Percentiles rank a stretch among this genome's conserved stretches.
Conservation (phyloP, 53 echinoderm and acorn worm genomes). For the Stichopus horrens region DNA sequence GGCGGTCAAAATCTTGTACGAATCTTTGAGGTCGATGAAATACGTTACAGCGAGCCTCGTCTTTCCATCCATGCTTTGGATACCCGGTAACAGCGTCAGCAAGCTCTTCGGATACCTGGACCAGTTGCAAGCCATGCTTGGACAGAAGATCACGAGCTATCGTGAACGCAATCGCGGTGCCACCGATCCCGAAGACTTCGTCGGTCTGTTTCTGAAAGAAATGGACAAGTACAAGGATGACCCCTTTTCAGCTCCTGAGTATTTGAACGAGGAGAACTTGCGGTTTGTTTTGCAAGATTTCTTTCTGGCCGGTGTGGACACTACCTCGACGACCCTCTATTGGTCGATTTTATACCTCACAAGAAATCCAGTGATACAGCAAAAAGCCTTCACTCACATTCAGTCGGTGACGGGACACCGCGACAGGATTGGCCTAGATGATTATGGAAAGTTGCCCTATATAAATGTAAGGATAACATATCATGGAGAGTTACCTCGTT, state of each 20-base stretch:
- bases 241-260: neutral
- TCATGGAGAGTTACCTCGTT: no score
- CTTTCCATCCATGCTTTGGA: slow-evolving; percentile 3
- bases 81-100: slow-evolving; percentile 35
- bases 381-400: neutral
- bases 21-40: slow-evolving; percentile 8
- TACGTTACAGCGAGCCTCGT: slow-evolving; percentile 36
- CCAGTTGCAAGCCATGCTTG: slow-evolving; percentile 8
- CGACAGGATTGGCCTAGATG: slow-evolving; percentile 1
- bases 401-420: neutral
- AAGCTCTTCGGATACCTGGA: slow-evolving; percentile 33
- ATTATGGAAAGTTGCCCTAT: slow-evolving; percentile 18
- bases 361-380: slow-evolving; percentile 26
- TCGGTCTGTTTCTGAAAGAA: slow-evolving; percentile 31
- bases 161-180: neutral
- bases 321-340: slow-evolving; percentile 1
- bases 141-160: neutral
- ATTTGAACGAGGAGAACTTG: slow-evolving; percentile 30
- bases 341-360: slow-evolving; percentile 25
- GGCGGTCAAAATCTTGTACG: neutral
- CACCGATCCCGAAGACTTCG: neutral
- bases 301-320: slow-evolving; percentile 21
- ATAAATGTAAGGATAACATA: slow-evolving; percentile 12
- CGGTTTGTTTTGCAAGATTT: slow-evolving; percentile 37
- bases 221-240: slow-evolving; percentile 25